Evolutionary conservation across 2,113 vertebrate genomes (phyloP).

Genomic region (Uropsilus gracilis): DNA sequence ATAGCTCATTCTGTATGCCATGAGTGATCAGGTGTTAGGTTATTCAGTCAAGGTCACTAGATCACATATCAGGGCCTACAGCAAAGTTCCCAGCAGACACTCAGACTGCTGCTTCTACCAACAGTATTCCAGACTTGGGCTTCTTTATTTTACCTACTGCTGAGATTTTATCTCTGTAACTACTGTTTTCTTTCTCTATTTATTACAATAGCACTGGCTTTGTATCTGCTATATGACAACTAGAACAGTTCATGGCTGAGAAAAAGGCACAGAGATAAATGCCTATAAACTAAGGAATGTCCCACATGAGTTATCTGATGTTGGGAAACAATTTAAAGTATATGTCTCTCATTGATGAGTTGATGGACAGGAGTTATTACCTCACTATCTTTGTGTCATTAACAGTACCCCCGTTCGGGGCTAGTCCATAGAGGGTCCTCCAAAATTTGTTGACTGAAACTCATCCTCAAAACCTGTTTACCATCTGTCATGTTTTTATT

Average conservation of each 20-base stretch:
- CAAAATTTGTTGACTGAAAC: background rate
- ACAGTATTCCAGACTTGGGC: background rate
- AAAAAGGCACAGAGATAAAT: conserved; percentile 8
- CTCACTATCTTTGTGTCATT: background rate
- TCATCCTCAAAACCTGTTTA: conserved; percentile 36
- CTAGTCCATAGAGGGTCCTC: background rate
- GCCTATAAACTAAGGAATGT: background rate
- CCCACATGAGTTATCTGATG: background rate
- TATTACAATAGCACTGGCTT: background rate
- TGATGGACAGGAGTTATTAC: background rate
- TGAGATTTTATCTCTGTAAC: background rate
- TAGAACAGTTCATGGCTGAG: background rate
- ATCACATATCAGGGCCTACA: background rate
- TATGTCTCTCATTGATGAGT: conserved; percentile 11
- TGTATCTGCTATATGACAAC: background rate
- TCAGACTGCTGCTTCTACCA: background rate
- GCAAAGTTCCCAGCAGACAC: background rate
- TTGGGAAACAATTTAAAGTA: background rate
- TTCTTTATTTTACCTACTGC: background rate
- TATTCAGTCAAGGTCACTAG: background rate
- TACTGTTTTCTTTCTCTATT: background rate
- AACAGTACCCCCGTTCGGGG: background rate
- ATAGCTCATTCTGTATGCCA: background rate
- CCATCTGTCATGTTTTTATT: background rate
- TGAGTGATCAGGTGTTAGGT: background rate